Percentiles rank a stretch among this genome's conserved stretches.
Evolutionary conservation across 2,113 vertebrate genomes (phyloP).

Genomic region (Dipodomys spectabilis): DNA sequence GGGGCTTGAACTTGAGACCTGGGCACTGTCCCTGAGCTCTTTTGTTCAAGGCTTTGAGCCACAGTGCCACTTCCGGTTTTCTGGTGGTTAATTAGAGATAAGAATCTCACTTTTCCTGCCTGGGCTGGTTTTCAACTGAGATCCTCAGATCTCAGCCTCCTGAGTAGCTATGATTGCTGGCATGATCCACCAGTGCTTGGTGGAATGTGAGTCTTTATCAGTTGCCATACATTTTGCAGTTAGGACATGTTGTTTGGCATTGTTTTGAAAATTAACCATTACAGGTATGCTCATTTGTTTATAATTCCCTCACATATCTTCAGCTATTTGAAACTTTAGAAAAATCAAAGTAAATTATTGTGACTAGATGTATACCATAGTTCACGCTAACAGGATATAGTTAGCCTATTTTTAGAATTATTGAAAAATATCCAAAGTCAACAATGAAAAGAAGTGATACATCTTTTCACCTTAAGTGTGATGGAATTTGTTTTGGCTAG

Average conservation of each 20-base stretch:
- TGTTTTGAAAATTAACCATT: background rate
- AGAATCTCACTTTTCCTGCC: too few species aligned
- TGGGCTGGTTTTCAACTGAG: too few species aligned
- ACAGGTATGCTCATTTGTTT: background rate
- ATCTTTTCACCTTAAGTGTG: conserved; percentile 23
- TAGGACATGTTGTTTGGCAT: background rate
- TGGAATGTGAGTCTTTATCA: background rate
- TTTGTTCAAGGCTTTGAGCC: too few species aligned
- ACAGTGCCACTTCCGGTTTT: too few species aligned
- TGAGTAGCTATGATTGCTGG: too few species aligned
- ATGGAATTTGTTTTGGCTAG: conserved; percentile 1
- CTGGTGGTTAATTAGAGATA: too few species aligned
- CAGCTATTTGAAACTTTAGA: conserved; percentile 20
- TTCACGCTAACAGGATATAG: background rate
- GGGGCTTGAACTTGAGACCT: too few species aligned
- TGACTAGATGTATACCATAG: background rate
- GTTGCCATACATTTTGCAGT: background rate
- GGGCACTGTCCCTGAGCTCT: too few species aligned
- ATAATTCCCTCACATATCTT: background rate
- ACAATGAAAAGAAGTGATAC: background rate
- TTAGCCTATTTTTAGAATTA: background rate
- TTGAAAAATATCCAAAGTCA: background rate
- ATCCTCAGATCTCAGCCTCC: too few species aligned
- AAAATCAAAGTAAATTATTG: background rate
- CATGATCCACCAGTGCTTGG: background rate